These are phyloP conservation scores for Sibirionetta formosa DNA, from an alignment of 2,797 vertebrate genomes.

Conservation along the genomic window DNA sequence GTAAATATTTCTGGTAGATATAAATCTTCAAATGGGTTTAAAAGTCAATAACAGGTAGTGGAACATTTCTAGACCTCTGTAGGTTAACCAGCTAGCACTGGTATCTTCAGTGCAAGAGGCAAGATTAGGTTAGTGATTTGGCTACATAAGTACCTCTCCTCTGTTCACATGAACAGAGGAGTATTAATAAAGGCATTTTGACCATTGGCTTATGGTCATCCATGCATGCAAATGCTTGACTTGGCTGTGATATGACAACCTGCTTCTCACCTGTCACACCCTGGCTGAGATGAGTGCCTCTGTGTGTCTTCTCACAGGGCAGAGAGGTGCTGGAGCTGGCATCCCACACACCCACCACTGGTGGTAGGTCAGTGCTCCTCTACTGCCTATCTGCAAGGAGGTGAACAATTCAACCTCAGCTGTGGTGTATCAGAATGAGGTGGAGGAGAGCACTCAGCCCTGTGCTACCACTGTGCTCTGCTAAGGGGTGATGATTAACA, in stretches of 20 bases:
- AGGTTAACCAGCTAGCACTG: not conserved
- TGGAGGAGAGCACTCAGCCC: fast-evolving
- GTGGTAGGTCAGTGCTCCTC: not conserved
- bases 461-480: not conserved
- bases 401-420: not conserved
- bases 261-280: not conserved
- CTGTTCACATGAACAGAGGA: not conserved
- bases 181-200: not conserved
- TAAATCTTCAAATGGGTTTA: not conserved
- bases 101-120: not conserved
- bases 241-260: fast-evolving
- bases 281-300: not conserved
- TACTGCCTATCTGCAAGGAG: not conserved
- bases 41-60: not conserved
- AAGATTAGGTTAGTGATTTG: not conserved
- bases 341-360: fast-evolving
- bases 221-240: not conserved
- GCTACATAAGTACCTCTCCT: fast-evolving
- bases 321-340: not conserved
- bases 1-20: not conserved
- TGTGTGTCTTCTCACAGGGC: fast-evolving
- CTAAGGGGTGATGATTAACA: not conserved
- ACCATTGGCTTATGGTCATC: not conserved
- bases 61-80: not conserved
- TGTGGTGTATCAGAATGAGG: not conserved